Evolutionary conservation across 2,113 vertebrate genomes (phyloP).

Genomic region (Leptocoma aspasia): DNA sequence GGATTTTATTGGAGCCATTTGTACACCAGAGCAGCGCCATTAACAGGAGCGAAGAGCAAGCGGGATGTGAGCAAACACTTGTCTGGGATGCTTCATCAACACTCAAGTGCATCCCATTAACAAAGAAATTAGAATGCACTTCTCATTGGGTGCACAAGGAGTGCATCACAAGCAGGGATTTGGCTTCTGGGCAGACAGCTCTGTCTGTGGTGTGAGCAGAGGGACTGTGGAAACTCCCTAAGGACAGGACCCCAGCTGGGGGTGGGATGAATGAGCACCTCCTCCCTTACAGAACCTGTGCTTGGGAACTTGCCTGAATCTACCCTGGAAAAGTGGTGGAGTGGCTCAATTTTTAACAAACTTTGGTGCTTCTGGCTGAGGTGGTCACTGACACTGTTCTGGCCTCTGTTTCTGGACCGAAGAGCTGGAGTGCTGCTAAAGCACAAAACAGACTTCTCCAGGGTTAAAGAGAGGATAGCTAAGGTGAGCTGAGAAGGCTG

Average conservation of each 20-base stretch:
- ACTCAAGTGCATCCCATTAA: background rate
- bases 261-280: background rate
- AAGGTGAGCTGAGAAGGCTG: background rate
- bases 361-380: background rate
- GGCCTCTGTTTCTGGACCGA: background rate
- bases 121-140: background rate
- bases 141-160: background rate
- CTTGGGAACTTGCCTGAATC: background rate
- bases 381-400: accelerated
- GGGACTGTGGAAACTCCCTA: background rate
- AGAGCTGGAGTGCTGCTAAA: background rate
- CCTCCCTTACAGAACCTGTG: background rate
- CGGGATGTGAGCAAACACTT: accelerated
- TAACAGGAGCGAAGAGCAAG: background rate
- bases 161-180: background rate
- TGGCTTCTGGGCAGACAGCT: background rate
- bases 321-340: background rate
- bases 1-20: background rate
- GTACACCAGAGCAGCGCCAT: background rate
- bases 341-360: background rate
- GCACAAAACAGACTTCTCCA: background rate
- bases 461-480: background rate
- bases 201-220: background rate
- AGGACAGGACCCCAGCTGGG: background rate
- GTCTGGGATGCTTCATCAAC: background rate